Evolutionary conservation across 1,140 invertebrate genomes (phyloP), one percentile per base, ranked within the genome.

Genomic region (Trialeurodes vaporariorum): DNA sequence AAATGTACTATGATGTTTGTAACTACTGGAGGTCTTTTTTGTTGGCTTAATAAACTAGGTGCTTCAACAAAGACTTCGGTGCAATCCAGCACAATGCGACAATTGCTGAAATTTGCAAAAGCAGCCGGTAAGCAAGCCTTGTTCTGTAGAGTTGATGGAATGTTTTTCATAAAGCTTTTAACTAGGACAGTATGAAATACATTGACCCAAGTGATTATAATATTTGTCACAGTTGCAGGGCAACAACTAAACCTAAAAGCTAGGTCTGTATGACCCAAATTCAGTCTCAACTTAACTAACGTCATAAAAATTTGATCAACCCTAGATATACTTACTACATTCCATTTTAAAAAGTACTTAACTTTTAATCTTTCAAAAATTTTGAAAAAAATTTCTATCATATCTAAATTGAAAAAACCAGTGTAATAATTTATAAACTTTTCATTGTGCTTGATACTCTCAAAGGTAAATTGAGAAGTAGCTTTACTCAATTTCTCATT

Each of bases 1-100:
- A 13, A 67, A 26, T 13, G 68, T 72, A 64, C 66, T 70, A 17
- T n/a, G 17, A 13, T 64, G 58, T 69, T 72, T 72, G 61, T 72
- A 72, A 22, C 26, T 24, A 17, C 61, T 68, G 60, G 65, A 69
- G 2, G 68, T 67, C 13, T 49, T 13, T 26, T 63, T 60, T 26
- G 66, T 62, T 63, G n/a, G n/a, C n/a, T n/a, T n/a, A n/a, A n/a
- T n/a, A n/a, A n/a, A n/a, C n/a, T n/a, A 22, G 69, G 65, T 24
- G 34, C 61, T 13, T 59, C 63, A 27, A 61, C 59, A 25, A 25
- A 23, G 1, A 69, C 34, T 61, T 69, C 68, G 1, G 68, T 69
- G 49, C 68, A 69, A 63, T 69, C 66, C 34, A 69, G 68, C 5
- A 69, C 65, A n/a, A 69, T 62, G 1, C 68, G 12, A 34, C 61